Percentiles rank a stretch among this genome's conserved stretches.
These are phyloP conservation scores for Pangasius macronema DNA, from an alignment of 2,797 vertebrate genomes.

Conservation along the genomic window DNA sequence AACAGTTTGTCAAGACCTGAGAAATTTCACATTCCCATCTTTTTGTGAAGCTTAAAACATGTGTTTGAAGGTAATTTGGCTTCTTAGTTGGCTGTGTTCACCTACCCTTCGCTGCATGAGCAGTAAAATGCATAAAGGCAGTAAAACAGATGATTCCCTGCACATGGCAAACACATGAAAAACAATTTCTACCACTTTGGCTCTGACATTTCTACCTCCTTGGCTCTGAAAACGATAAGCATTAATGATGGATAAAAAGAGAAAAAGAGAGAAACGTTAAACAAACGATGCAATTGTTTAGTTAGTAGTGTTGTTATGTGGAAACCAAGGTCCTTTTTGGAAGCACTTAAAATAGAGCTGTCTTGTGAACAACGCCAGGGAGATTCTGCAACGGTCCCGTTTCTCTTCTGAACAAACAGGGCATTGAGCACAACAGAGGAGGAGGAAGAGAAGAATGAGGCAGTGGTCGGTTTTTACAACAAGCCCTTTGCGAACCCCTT, in stretches of 20 bases:
- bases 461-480: conserved; percentile 20
- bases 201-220: not conserved
- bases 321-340: conserved; percentile 21
- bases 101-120: not conserved
- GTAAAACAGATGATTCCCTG: conserved; percentile 9
- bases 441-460: conserved; percentile 35
- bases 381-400: conserved; percentile 25
- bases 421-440: conserved; percentile 40
- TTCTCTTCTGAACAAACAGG: conserved; percentile 49
- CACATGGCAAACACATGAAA: conserved; percentile 11
- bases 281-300: not conserved
- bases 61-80: not conserved
- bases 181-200: not conserved
- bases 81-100: not conserved
- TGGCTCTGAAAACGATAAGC: not conserved
- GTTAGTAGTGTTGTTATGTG: not conserved
- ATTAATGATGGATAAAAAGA: not conserved
- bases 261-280: not conserved
- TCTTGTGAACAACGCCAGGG: conserved; percentile 22
- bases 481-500: conserved; percentile 11
- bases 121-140: conserved; percentile 1
- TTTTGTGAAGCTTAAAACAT: not conserved
- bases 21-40: not conserved
- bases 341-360: conserved; percentile 47
- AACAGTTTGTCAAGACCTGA: not conserved